Evolutionary conservation across 2,888 invertebrate genomes (phyloP), one percentile per base, ranked within the genome.

Genomic region (Parascotia fuliginaria): DNA sequence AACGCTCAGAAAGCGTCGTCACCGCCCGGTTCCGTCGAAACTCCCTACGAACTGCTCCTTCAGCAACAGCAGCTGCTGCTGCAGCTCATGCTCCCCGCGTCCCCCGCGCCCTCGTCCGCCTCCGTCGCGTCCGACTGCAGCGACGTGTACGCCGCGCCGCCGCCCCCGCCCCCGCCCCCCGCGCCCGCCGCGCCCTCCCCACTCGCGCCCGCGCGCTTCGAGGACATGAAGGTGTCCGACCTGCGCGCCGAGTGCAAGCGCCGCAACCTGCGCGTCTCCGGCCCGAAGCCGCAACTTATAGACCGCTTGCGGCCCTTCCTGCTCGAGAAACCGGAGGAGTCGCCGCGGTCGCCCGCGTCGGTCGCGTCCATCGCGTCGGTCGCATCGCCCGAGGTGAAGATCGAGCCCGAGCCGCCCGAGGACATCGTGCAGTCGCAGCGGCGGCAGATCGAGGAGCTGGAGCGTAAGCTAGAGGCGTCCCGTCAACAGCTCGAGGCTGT

Each of bases 221-320:
- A 98, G 82, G 98, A 98, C 77, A 97, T 98, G 97, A 98, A 98
- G 93, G 98, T 91, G 32, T 97, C 97, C 55, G 98, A 99, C 80
- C 93, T 99, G 65, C 98, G 98, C 82, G 96, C 96, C 48, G 98
- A 99, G 83, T 94, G 98, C 70, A 99, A 98, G 85, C 96, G 97
- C 49, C 94, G 99, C 39, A 98, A 96, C 84, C 92, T 99, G 53
- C 97, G 98, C 3, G 99, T 99, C 0, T 98, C 98, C 9, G 99
- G 99, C 0, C 96, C 98, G 0, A 99, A 99, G 81, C 98, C 98
- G 6, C 98, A 98, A 79, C 90, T 99, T 32, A 96, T 99, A 49
- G 98, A 99, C 81, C 94, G 99, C 32, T 90, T 99, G 47, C 96
- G 96, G 61, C 96, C 96, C 0, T 96, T 94, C 80, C 75, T 94